phyloP scores from a whole-genome alignment of 2,888 invertebrate species.

The Cephalotes varians region DNA sequence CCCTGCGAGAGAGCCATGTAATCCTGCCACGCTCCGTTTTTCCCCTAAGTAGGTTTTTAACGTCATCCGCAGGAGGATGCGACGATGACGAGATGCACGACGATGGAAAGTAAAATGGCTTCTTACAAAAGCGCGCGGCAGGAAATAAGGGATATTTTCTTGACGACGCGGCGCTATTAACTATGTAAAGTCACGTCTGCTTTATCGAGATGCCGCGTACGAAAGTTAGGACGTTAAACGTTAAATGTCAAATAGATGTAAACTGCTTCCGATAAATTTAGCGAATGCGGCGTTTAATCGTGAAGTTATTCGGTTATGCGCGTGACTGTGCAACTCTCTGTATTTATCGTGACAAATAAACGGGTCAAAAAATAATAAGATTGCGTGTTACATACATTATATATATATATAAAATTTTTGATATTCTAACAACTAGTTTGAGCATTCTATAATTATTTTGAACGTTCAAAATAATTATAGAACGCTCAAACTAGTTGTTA shows the following conservation, averaged over 20 bases:
- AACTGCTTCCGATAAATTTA: constrained; percentile 7
- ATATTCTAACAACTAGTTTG: too few species aligned
- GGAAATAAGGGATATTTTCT: constrained; percentile 33
- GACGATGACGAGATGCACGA: constrained; percentile 29
- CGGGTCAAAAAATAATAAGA: not conserved
- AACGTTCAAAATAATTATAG: too few species aligned
- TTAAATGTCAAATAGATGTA: constrained; percentile 24
- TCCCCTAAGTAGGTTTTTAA: constrained; percentile 38
- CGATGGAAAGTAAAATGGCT: constrained; percentile 24
- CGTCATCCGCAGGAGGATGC: constrained; percentile 29
- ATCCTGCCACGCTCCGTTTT: constrained; percentile 12
- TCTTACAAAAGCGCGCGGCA: constrained; percentile 26
- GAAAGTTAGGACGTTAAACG: too few species aligned
- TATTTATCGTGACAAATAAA: not conserved
- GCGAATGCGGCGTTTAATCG: not conserved
- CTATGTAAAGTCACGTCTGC: constrained; percentile 15
- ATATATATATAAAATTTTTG: too few species aligned
- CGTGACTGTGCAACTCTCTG: not conserved
- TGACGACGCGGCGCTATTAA: constrained; percentile 2
- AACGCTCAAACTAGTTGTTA: too few species aligned
- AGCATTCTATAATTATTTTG: too few species aligned
- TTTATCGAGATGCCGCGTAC: not conserved
- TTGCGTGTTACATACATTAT: not conserved
- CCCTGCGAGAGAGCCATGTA: not conserved
- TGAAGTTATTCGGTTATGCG: not conserved